phyloP scores from a whole-genome alignment of 2,888 invertebrate genomes.

The Eupithecia insigniata region DNA sequence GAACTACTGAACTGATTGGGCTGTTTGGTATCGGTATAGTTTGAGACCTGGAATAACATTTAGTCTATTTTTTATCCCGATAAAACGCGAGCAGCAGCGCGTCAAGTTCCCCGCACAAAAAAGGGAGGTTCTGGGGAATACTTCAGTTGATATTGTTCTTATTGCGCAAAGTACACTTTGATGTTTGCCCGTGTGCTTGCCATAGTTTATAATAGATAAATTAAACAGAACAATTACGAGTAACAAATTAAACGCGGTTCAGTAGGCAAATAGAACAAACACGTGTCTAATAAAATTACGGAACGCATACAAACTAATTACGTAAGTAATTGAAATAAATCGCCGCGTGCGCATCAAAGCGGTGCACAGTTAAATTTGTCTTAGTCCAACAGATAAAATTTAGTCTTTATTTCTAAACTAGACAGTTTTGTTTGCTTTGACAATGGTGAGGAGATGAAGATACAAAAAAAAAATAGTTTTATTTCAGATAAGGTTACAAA shows the following conservation, averaged over 20 bases:
- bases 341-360: constrained; percentile 27
- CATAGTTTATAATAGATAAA: not conserved
- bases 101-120: not conserved
- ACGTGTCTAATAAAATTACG: constrained; percentile 33
- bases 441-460: not conserved
- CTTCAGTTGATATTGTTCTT: not conserved
- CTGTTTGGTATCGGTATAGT: no score
- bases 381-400: not conserved
- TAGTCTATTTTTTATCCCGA: no score
- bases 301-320: constrained; percentile 27
- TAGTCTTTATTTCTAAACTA: not conserved
- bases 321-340: constrained; percentile 35
- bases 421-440: constrained; percentile 14
- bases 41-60: no score
- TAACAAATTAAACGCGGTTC: constrained; percentile 21
- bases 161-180: not conserved
- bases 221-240: constrained; percentile 11
- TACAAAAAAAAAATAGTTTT: no score
- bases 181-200: not conserved
- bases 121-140: not conserved
- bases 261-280: constrained; percentile 22
- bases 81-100: no score
- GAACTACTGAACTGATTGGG: no score
- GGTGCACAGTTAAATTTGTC: constrained; percentile 21
- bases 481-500: no score